These are phyloP conservation scores for Leptosomus discolor DNA, from an alignment of 2,113 vertebrate species.

Conservation along the genomic window DNA sequence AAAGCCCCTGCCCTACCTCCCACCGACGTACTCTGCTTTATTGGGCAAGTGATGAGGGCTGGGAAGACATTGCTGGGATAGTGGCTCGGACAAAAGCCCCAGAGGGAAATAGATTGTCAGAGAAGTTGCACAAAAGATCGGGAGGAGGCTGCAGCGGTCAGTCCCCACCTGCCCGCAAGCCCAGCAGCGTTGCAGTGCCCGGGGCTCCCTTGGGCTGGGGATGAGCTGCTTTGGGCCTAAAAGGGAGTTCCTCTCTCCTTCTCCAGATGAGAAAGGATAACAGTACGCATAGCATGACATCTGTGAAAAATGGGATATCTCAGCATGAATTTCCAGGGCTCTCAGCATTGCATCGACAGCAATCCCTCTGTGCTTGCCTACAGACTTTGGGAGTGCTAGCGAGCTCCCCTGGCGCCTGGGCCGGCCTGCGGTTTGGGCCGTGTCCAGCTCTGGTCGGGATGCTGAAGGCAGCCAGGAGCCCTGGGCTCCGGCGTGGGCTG, in stretches of 20 bases:
- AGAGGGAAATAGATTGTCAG: background rate
- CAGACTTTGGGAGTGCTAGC: background rate
- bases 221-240: background rate
- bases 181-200: background rate
- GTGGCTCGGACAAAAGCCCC: background rate
- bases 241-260: background rate
- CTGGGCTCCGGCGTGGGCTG: background rate
- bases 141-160: background rate
- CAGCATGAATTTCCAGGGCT: background rate
- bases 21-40: background rate
- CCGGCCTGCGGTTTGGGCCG: accelerated
- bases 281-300: background rate
- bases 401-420: background rate
- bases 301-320: background rate
- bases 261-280: background rate
- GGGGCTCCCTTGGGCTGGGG: background rate
- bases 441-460: background rate
- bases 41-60: background rate
- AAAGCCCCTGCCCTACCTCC: background rate
- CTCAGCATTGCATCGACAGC: background rate
- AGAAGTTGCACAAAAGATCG: background rate
- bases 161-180: background rate
- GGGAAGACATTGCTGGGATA: background rate
- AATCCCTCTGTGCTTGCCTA: background rate
- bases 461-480: background rate